Conservation (phyloP, 1,140 invertebrate genomes). For the Teleopsis dalmanni region DNA sequence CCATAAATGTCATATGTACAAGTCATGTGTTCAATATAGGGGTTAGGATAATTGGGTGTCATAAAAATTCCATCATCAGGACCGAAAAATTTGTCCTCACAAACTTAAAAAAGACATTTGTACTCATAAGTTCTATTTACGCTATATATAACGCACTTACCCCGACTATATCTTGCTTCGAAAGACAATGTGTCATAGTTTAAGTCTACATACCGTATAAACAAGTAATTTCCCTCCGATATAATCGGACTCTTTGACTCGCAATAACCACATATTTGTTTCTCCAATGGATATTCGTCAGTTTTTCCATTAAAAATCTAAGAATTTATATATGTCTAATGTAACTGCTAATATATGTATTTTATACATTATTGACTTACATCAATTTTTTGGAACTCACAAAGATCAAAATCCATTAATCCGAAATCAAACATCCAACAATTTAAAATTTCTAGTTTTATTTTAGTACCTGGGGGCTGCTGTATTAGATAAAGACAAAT, state of each 20-base stretch:
- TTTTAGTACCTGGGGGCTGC: slow-evolving; percentile 20
- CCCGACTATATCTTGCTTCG: too few relatives aligned
- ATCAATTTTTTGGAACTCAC: slow-evolving; percentile 50
- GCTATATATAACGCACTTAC: too few relatives aligned
- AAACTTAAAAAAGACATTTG: slow-evolving; percentile 51
- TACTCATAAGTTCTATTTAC: too few relatives aligned
- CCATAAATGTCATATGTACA: slow-evolving; percentile 73
- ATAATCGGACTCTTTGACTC: too few relatives aligned
- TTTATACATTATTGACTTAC: too few relatives aligned
- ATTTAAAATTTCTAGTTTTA: slow-evolving; percentile 17
- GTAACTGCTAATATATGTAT: too few relatives aligned
- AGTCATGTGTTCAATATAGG: slow-evolving; percentile 56
- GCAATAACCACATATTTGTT: too few relatives aligned
- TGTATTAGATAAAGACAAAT: slow-evolving; percentile 31
- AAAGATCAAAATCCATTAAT: slow-evolving; percentile 38
- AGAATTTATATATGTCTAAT: not conserved
- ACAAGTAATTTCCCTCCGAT: too few relatives aligned
- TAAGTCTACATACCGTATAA: too few relatives aligned
- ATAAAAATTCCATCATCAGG: slow-evolving; percentile 50
- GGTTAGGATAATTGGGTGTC: slow-evolving; percentile 72
- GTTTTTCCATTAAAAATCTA: slow-evolving; percentile 65
- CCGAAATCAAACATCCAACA: slow-evolving; percentile 6
- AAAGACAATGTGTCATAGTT: too few relatives aligned
- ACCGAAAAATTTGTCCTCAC: slow-evolving; percentile 54
- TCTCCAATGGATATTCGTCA: too few relatives aligned